Percentiles rank a stretch among this genome's conserved stretches.
Conservation (phyloP, 2,113 vertebrate genomes). For the Bujurquina vittata region DNA sequence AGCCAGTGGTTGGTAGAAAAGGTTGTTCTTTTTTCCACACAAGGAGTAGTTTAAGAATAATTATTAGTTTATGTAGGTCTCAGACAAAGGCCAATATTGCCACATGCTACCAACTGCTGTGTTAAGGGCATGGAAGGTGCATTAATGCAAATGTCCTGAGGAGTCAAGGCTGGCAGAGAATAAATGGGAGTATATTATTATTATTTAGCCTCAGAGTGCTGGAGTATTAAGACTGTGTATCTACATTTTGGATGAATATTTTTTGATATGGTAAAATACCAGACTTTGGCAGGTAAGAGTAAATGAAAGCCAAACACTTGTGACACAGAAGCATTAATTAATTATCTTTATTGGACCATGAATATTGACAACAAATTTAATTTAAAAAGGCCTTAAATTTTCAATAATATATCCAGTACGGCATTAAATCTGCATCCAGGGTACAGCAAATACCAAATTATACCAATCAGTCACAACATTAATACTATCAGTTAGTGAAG, state of each 20-base stretch:
- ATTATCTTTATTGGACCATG: background rate
- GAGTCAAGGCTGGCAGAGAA: slow-evolving; percentile 7
- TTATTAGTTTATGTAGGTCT: background rate
- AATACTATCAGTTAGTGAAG: background rate
- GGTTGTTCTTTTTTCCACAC: background rate
- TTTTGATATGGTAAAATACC: background rate
- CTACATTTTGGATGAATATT: background rate
- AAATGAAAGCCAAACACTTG: background rate
- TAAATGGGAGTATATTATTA: slow-evolving; percentile 10
- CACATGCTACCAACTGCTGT: background rate
- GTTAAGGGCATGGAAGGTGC: slow-evolving; percentile 24
- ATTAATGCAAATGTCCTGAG: slow-evolving; percentile 7
- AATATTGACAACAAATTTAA: background rate
- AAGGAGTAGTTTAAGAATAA: background rate
- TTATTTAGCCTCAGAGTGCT: background rate
- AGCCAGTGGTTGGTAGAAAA: slow-evolving; percentile 5
- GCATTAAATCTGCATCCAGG: background rate
- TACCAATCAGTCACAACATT: background rate
- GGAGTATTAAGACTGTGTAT: background rate
- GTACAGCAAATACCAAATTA: background rate
- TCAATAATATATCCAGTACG: background rate
- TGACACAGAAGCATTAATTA: background rate
- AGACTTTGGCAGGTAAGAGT: background rate
- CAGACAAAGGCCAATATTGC: slow-evolving; percentile 2
- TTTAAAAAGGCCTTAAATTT: background rate